These are phyloP conservation scores for Macrotrachela quadricornifera DNA, from an alignment of 1,140 invertebrate genomes.

Conservation along the genomic window DNA sequence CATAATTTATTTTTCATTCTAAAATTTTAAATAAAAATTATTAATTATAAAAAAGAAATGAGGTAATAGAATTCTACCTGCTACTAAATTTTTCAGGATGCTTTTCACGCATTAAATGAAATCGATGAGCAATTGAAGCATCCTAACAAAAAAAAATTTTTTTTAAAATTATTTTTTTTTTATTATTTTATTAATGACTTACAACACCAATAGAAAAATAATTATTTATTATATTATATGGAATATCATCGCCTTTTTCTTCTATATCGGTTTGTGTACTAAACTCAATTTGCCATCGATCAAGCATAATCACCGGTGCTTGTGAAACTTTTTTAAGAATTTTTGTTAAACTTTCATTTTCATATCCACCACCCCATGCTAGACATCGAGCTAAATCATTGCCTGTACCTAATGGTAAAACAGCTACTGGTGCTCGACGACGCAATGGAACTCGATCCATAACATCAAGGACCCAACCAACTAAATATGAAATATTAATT, in stretches of 20 bases:
- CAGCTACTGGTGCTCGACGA: slow-evolving; percentile 56
- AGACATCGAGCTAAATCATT: slow-evolving; percentile 82
- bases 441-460: slow-evolving; percentile 62
- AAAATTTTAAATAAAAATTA: slow-evolving; percentile 9
- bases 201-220: slow-evolving; percentile 85
- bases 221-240: slow-evolving; percentile 90
- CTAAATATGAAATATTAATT: slow-evolving; percentile 11
- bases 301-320: slow-evolving; percentile 46
- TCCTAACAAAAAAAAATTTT: slow-evolving; percentile 40
- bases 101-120: slow-evolving; percentile 79
- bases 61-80: slow-evolving; percentile 16
- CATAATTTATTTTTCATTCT: slow-evolving; percentile 91
- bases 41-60: background rate
- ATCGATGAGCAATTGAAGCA: slow-evolving; percentile 86
- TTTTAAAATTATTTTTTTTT: background rate
- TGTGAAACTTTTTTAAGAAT: slow-evolving; percentile 42
- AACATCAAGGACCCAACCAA: slow-evolving; percentile 50
- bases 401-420: slow-evolving; percentile 81
- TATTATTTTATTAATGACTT: slow-evolving; percentile 6
- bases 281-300: slow-evolving; percentile 78
- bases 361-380: slow-evolving; percentile 85
- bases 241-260: slow-evolving; percentile 47
- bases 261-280: slow-evolving; percentile 34
- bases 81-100: slow-evolving; percentile 94
- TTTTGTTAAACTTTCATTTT: slow-evolving; percentile 71